phyloP scores from a whole-genome alignment of 1,140 invertebrate genomes.

The Magallana angulata region DNA sequence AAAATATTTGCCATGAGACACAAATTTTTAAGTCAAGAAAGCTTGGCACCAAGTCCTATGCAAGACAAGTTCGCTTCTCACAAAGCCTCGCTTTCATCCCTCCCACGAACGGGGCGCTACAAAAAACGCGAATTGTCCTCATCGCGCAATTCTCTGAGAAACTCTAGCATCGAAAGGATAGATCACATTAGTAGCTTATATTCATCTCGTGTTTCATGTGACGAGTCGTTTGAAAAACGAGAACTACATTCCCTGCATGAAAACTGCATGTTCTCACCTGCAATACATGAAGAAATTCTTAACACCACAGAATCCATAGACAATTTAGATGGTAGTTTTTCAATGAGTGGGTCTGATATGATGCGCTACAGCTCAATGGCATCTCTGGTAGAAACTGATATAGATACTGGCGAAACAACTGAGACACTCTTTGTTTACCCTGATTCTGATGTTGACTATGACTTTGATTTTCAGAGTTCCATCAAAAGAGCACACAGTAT shows the following conservation, averaged over 20 bases:
- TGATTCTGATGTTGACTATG: slow-evolving; percentile 71
- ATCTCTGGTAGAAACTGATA: slow-evolving; percentile 70
- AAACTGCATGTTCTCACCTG: slow-evolving; percentile 73
- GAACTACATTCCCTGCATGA: slow-evolving; percentile 68
- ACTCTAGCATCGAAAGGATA: slow-evolving; percentile 52
- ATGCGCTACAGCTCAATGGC: slow-evolving; percentile 67
- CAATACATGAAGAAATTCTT: slow-evolving; percentile 67
- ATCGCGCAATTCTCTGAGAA: slow-evolving; percentile 44
- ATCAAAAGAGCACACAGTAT: slow-evolving; percentile 73
- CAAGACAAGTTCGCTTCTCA: slow-evolving; percentile 64
- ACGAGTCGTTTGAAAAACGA: slow-evolving; percentile 63
- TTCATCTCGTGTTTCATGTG: slow-evolving; percentile 40
- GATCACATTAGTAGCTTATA: slow-evolving; percentile 43
- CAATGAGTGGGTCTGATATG: slow-evolving; percentile 38
- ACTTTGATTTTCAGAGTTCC: slow-evolving; percentile 72
- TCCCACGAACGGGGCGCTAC: slow-evolving; percentile 56
- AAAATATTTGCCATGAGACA: slow-evolving; percentile 69
- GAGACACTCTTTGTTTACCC: slow-evolving; percentile 61
- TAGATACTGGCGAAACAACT: slow-evolving; percentile 66
- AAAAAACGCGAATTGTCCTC: slow-evolving; percentile 57
- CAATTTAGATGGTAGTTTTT: slow-evolving; percentile 61
- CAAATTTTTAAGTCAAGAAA: slow-evolving; percentile 71
- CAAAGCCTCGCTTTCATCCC: slow-evolving; percentile 60
- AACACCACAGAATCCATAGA: slow-evolving; percentile 73
- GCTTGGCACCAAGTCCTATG: slow-evolving; percentile 56